These are phyloP conservation scores for Malurus elegans DNA, from an alignment of 2,113 vertebrate species.

Conservation along the genomic window DNA sequence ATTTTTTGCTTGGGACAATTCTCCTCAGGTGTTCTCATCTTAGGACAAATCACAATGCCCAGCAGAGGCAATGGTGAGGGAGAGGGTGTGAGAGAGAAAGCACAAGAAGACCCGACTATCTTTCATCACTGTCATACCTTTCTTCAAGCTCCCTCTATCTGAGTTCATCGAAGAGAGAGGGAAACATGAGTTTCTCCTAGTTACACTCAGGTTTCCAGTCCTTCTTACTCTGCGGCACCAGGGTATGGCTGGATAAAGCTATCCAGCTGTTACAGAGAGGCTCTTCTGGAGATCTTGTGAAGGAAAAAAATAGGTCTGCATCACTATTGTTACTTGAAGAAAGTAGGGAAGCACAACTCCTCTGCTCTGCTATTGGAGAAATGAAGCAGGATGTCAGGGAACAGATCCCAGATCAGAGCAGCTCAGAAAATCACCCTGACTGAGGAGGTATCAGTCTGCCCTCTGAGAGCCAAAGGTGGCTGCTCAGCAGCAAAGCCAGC, in stretches of 20 bases:
- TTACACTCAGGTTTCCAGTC: not conserved
- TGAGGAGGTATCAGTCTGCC: not conserved
- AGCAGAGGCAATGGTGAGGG: not conserved
- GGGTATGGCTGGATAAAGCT: not conserved
- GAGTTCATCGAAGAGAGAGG: not conserved
- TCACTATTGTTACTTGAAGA: not conserved
- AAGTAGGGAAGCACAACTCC: not conserved
- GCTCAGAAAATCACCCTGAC: not conserved
- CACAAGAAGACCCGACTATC: not conserved
- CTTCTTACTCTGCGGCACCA: not conserved
- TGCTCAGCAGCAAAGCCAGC: not conserved
- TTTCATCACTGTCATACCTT: not conserved
- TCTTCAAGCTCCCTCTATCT: not conserved
- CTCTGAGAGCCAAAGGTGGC: not conserved
- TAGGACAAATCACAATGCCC: not conserved
- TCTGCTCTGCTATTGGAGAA: not conserved
- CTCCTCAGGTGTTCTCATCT: not conserved
- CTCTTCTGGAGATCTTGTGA: not conserved
- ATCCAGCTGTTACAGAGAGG: fast-evolving
- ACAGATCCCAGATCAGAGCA: not conserved
- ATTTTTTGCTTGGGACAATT: not conserved
- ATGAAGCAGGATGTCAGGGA: not conserved
- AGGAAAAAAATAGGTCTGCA: not conserved
- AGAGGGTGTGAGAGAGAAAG: not conserved
- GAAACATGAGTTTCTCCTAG: not conserved